phyloP scores from a whole-genome alignment of 2,113 vertebrate genomes.

The Eidolon helvum region DNA sequence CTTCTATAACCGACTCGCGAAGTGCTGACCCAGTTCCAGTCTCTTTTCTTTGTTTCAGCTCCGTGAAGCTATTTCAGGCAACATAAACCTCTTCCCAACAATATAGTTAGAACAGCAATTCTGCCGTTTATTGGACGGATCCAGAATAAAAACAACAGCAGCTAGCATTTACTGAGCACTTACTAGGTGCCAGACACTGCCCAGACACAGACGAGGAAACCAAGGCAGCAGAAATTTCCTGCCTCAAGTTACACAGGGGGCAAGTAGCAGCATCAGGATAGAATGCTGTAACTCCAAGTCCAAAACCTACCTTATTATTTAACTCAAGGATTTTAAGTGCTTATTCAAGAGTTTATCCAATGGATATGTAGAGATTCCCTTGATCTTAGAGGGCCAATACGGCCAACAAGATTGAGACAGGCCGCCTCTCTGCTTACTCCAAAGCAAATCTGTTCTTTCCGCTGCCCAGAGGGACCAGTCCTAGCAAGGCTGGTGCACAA shows the following conservation, averaged over 20 bases:
- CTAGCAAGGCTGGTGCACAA: not conserved
- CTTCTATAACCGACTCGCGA: not conserved
- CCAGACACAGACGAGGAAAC: not conserved
- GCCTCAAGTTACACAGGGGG: not conserved
- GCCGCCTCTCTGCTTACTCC: not conserved
- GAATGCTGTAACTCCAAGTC: not conserved
- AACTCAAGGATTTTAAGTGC: not conserved
- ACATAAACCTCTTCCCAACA: not conserved
- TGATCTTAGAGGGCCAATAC: no score
- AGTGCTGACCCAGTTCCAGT: not conserved
- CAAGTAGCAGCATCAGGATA: no score
- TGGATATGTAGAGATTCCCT: not conserved
- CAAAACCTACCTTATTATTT: not conserved
- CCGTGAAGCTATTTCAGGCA: not conserved
- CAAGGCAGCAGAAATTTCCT: not conserved
- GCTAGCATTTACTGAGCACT: not conserved
- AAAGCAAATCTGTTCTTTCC: not conserved
- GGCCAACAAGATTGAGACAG: no score
- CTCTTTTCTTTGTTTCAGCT: not conserved
- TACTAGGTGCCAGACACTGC: not conserved
- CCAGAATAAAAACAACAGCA: not conserved
- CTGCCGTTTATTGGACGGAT: not conserved
- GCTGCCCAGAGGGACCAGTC: not conserved
- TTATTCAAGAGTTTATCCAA: not conserved
- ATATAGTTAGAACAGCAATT: not conserved